These are phyloP conservation scores for Chunga burmeisteri DNA, from an alignment of 2,113 vertebrate genomes.

Conservation along the genomic window DNA sequence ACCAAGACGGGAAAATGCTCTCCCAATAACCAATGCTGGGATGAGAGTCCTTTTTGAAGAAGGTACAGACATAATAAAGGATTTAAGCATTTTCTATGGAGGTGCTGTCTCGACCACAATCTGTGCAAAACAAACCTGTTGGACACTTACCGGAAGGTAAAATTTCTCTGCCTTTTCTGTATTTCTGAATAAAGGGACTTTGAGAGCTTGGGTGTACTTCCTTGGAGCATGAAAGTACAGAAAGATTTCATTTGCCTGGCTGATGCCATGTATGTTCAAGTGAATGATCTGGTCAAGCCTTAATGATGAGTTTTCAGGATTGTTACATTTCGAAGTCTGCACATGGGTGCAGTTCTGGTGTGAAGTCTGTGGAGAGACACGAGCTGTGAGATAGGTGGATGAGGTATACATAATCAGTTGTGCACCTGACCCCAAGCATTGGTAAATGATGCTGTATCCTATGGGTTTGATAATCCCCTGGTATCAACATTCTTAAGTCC, in stretches of 20 bases:
- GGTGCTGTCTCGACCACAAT: slow-evolving; percentile 75
- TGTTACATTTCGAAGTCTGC: neutral
- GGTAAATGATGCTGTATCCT: neutral
- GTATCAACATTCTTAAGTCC: neutral
- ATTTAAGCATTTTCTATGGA: slow-evolving; percentile 83
- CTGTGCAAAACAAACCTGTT: slow-evolving; percentile 70
- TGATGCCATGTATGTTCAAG: neutral
- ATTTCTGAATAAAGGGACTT: neutral
- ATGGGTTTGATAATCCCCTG: neutral
- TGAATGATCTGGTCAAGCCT: neutral
- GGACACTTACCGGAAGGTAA: slow-evolving; percentile 75
- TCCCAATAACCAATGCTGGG: slow-evolving; percentile 79
- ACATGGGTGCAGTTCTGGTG: neutral
- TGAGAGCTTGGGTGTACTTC: neutral
- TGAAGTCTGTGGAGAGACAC: neutral
- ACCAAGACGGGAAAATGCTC: slow-evolving; percentile 81
- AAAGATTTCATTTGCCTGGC: neutral
- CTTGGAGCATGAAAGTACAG: neutral
- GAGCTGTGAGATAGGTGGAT: neutral
- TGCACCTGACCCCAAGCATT: neutral
- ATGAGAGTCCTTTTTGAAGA: slow-evolving; percentile 84
- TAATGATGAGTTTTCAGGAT: neutral
- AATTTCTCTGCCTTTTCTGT: neutral
- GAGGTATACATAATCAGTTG: neutral
- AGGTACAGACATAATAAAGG: slow-evolving; percentile 76